These are phyloP conservation scores for Acrossocheilus fasciatus DNA, from an alignment of 2,797 vertebrate species.

Conservation along the genomic window DNA sequence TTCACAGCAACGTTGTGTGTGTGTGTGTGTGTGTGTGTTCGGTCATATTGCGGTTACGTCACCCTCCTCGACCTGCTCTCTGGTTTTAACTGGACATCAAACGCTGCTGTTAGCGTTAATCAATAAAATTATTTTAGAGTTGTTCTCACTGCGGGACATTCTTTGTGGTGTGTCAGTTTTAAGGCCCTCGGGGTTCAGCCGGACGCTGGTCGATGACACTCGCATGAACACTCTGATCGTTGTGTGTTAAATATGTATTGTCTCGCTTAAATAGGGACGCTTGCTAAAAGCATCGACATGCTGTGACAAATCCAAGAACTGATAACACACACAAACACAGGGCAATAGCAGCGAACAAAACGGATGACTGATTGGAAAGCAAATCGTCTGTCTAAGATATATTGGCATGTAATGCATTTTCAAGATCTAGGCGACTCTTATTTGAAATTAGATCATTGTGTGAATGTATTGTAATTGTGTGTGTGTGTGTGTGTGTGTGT, in stretches of 20 bases:
- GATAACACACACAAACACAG: constrained; percentile 3
- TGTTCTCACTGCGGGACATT: constrained; percentile 59
- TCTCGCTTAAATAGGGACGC: constrained; percentile 30
- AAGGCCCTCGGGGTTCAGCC: constrained; percentile 4
- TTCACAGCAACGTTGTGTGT: background rate
- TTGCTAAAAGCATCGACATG: constrained; percentile 44
- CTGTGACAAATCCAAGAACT: constrained; percentile 2
- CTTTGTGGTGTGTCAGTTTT: constrained; percentile 40
- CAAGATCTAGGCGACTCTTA: background rate
- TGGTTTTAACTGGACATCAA: constrained; percentile 78
- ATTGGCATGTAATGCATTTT: background rate
- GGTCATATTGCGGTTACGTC: constrained; percentile 54
- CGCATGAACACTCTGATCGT: constrained; percentile 41
- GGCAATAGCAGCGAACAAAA: background rate
- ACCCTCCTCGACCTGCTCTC: constrained; percentile 62
- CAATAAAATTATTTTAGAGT: constrained; percentile 80
- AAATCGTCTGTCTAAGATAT: background rate
- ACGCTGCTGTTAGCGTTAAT: constrained; percentile 77
- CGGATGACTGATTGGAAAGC: background rate
- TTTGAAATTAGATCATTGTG: background rate
- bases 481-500: background rate
- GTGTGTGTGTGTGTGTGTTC: constrained; percentile 28
- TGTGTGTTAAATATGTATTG: constrained; percentile 62
- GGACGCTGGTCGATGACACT: background rate
- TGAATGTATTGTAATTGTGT: background rate